These are phyloP conservation scores for Morpho deidamia DNA, from an alignment of 2,888 invertebrate genomes.

Conservation along the genomic window DNA sequence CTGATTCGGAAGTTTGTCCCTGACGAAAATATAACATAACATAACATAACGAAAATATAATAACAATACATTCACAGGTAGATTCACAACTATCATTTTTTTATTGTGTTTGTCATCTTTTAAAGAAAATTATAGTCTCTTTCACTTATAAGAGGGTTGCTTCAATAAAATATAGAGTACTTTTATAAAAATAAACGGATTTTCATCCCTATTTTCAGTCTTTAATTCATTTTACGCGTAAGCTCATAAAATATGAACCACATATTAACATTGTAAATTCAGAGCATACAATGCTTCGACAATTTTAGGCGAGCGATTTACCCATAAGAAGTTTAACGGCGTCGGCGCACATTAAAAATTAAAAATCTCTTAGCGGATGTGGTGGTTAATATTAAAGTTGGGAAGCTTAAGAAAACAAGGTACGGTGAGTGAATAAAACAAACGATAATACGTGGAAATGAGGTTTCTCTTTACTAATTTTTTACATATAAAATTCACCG, in stretches of 20 bases:
- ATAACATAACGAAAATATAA: too few species aligned
- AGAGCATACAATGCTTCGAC: constrained; percentile 21
- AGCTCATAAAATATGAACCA: constrained; percentile 3
- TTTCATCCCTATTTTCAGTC: neutral
- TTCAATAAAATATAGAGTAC: neutral
- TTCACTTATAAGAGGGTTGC: too few species aligned
- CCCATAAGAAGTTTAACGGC: constrained; percentile 24
- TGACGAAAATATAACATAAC: too few species aligned
- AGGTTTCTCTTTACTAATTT: neutral
- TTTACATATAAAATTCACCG: too few species aligned
- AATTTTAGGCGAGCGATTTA: constrained; percentile 20
- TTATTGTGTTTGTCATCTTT: too few species aligned
- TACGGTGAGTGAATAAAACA: constrained; percentile 17
- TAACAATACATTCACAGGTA: too few species aligned
- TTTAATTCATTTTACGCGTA: neutral
- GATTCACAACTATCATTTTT: too few species aligned
- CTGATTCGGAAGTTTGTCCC: too few species aligned
- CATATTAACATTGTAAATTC: constrained; percentile 25
- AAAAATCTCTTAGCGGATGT: constrained; percentile 29
- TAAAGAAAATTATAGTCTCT: too few species aligned
- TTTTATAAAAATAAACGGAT: too few species aligned
- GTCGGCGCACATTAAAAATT: constrained; percentile 34
- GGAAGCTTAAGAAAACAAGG: constrained; percentile 20
- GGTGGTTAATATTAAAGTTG: constrained; percentile 35
- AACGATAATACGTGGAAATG: neutral